Percentiles rank a stretch among this genome's conserved stretches.
These are phyloP conservation scores for Pristionchus entomophagus DNA, from an alignment of 2,888 invertebrate genomes.

Conservation along the genomic window DNA sequence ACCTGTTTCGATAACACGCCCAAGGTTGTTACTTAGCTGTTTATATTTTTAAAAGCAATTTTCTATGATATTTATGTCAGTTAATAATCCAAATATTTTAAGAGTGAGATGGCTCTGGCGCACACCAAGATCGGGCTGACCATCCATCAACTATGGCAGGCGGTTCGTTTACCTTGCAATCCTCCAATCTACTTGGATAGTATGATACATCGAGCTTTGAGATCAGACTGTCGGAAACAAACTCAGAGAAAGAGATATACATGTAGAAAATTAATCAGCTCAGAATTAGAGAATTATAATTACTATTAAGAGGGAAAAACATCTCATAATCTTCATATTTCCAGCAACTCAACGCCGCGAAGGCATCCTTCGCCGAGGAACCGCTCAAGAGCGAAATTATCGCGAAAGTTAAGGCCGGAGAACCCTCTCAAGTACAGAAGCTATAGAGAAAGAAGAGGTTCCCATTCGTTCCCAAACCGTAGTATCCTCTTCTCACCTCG, in stretches of 20 bases:
- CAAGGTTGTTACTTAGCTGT: no score
- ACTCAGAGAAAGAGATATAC: background rate
- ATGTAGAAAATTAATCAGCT: no score
- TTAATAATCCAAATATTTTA: no score
- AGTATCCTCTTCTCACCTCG: background rate
- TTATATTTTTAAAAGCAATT: no score
- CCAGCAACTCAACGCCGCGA: conserved; percentile 80
- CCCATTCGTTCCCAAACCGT: no score
- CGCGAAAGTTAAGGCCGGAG: conserved; percentile 68
- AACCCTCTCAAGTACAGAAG: conserved; percentile 52
- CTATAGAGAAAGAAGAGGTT: no score
- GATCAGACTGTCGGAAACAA: background rate
- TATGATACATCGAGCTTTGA: no score
- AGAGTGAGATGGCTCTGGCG: conserved; percentile 79
- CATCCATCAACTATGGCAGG: conserved; percentile 78
- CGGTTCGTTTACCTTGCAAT: conserved; percentile 74
- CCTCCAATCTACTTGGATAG: background rate
- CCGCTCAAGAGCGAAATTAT: conserved; percentile 78
- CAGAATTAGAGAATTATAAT: no score
- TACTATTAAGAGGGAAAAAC: no score
- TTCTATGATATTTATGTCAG: no score
- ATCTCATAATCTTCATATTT: no score
- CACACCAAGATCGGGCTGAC: conserved; percentile 78
- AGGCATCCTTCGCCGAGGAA: conserved; percentile 78
- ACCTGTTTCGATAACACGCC: conserved; percentile 79